Conservation (phyloP, 2,888 invertebrate genomes). For the Desoria tigrina region DNA sequence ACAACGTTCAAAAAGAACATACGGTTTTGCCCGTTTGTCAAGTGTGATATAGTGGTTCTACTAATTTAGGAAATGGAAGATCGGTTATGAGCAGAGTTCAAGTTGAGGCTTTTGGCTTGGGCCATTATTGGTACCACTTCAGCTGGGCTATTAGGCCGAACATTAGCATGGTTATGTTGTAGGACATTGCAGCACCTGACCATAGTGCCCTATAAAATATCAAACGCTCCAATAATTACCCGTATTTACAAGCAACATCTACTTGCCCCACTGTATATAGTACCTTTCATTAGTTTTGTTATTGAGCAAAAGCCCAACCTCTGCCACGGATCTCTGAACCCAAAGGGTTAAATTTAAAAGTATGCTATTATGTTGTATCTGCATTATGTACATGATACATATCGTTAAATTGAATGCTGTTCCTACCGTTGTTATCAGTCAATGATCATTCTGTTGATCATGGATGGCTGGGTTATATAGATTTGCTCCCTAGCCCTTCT, state of each 20-base stretch:
- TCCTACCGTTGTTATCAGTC: constrained; percentile 18
- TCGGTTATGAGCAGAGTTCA: too few relatives aligned
- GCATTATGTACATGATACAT: not conserved
- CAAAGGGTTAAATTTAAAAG: too few relatives aligned
- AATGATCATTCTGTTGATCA: constrained; percentile 15
- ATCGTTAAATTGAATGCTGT: not conserved
- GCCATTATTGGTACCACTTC: too few relatives aligned
- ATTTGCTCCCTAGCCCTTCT: constrained; percentile 5
- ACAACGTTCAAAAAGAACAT: too few relatives aligned
- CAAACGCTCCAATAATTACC: constrained; percentile 52
- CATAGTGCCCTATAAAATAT: constrained; percentile 50
- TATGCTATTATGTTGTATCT: too few relatives aligned
- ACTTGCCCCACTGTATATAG: not conserved
- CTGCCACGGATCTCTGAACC: too few relatives aligned
- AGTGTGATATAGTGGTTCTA: too few relatives aligned
- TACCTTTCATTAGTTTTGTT: constrained; percentile 2
- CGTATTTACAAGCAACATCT: not conserved
- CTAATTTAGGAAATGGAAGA: too few relatives aligned
- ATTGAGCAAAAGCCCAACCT: too few relatives aligned
- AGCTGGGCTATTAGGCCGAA: not conserved
- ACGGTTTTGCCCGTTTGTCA: too few relatives aligned
- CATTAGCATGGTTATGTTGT: constrained; percentile 2
- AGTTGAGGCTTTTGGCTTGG: too few relatives aligned
- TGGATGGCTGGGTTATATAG: constrained; percentile 4
- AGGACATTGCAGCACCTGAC: constrained; percentile 34